Base-by-base conservation (phyloP, 2,888 invertebrate species). In the Drosophila helvetica region DNA sequence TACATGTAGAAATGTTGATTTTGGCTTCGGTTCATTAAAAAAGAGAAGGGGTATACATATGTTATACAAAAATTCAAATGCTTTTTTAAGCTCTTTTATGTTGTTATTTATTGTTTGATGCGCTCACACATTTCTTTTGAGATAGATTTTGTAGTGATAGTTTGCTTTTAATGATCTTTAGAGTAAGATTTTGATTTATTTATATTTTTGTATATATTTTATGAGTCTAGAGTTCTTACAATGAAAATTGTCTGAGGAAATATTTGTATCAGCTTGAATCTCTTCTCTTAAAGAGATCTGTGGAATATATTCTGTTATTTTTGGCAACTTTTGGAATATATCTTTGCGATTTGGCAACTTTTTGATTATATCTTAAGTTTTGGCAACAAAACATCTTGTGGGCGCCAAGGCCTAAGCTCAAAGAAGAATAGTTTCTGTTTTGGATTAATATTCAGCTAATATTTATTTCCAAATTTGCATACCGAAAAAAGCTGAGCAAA, bases 61-160 rank as follows among this genome's bases (percentile, higher is more conserved):
- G 18, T 68, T 46, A 52, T 59, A 64, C 54, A 67, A 60, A 78
- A 59, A 53, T 56, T 51, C 43, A 62, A 75, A 76, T 78, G 68
- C 64, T 75, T 27, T 33, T 42, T 52, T 60, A 73, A 75, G 81
- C 75, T 81, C 55, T 58, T 51, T 69, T 53, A 25, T 42, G 33
- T 43, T 57, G 38, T 47, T 48, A 19, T 54, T 51, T 17, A 66
- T 30, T 51, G 22, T 22, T 33, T 25, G 12, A 30, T 46, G 27
- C 18, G 46, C n/a, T 38, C 38, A n/a, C 15, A 7, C 15, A 2
- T 15, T n/a, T n/a, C 38, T n/a, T 60, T 46, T 59, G 8, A 46
- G 25, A 61, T 50, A 22, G 58, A 50, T 53, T 63, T 62, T 53
- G 17, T 30, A 18, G 18, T 27, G 27, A 18, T 9, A n/a, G 38